Conservation (phyloP, 2,888 invertebrate genomes). For the Tipula helvola region DNA sequence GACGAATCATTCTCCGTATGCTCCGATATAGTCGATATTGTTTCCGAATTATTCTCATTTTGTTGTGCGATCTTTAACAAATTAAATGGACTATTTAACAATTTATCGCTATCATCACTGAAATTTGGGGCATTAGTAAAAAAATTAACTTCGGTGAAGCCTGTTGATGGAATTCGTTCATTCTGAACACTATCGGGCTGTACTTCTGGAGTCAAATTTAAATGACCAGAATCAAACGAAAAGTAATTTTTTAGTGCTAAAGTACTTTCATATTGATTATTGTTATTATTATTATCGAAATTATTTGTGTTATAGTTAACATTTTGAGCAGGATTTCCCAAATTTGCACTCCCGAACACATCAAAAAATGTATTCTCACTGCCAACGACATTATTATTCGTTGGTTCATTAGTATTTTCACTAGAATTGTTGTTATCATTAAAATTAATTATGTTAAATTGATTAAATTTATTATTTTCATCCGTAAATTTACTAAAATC, state of each 20-base stretch:
- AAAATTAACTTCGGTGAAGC: background rate
- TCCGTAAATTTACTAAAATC: background rate
- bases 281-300: background rate
- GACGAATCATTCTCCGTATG: background rate
- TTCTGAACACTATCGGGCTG: background rate
- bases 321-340: background rate
- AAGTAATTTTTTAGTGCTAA: conserved; percentile 4
- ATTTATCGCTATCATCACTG: background rate
- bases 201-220: background rate
- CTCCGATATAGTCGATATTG: conserved; percentile 6
- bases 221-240: background rate
- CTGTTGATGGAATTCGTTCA: background rate
- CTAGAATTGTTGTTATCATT: background rate
- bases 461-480: background rate
- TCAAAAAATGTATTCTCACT: background rate
- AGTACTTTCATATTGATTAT: background rate
- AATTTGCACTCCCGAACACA: background rate
- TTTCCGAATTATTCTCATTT: conserved; percentile 6
- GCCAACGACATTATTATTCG: background rate
- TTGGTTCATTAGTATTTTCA: background rate
- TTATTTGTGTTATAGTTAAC: background rate
- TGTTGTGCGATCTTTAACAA: background rate
- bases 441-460: background rate
- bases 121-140: background rate
- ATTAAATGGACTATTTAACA: background rate